phyloP scores from a whole-genome alignment of 2,797 vertebrate genomes.

The Peromyscus attwateri region DNA sequence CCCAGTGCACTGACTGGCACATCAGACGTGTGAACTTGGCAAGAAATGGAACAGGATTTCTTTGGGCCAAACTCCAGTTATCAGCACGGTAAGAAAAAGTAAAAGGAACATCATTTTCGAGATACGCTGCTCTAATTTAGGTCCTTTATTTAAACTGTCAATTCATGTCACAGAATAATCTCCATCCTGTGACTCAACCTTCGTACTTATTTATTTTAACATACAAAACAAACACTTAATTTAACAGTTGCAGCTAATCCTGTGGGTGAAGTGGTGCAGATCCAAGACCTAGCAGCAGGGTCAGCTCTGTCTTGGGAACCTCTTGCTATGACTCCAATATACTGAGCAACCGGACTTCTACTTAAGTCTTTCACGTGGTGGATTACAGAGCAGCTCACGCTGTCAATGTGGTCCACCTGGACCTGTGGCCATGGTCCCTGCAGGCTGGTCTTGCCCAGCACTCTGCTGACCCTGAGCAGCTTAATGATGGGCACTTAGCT shows the following conservation, averaged over 20 bases:
- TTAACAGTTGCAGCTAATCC: neutral
- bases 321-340: neutral
- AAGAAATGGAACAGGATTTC: neutral
- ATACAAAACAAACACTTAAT: neutral
- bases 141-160: slow-evolving; percentile 34
- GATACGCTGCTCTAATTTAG: neutral
- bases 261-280: neutral
- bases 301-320: neutral
- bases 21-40: neutral
- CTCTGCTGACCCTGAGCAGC: neutral
- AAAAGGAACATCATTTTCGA: slow-evolving; percentile 4
- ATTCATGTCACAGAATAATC: neutral
- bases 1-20: too few species aligned
- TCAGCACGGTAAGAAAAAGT: neutral
- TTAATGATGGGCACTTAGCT: neutral
- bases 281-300: neutral
- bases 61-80: neutral
- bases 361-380: neutral
- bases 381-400: neutral
- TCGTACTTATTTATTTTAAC: neutral
- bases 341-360: neutral
- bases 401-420: too few species aligned
- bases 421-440: neutral
- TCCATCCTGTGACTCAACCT: neutral
- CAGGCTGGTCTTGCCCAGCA: neutral